phyloP scores from a whole-genome alignment of 1,140 invertebrate species.

The Dolichoris vasculosae region DNA sequence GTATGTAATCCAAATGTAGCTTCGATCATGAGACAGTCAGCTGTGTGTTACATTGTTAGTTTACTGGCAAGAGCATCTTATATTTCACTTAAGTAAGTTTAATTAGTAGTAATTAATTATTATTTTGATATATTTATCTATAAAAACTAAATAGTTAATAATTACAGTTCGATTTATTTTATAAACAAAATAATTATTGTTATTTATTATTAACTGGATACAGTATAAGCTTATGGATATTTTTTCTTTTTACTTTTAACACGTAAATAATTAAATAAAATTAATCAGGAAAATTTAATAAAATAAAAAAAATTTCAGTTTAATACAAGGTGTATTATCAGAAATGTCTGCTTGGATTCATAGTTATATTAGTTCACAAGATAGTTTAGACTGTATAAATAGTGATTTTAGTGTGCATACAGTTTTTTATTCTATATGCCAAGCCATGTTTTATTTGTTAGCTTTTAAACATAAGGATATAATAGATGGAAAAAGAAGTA shows the following conservation, averaged over 20 bases:
- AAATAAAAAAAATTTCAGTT: slow-evolving; percentile 70
- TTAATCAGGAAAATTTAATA: background rate
- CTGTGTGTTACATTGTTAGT: slow-evolving; percentile 85
- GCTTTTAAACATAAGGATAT: slow-evolving; percentile 91
- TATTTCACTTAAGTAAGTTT: slow-evolving; percentile 79
- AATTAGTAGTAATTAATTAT: slow-evolving; percentile 16
- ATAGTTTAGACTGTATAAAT: slow-evolving; percentile 72
- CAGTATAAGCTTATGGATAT: no score
- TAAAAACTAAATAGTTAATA: background rate
- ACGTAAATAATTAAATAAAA: background rate
- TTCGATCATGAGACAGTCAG: slow-evolving; percentile 80
- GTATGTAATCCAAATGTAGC: slow-evolving; percentile 80
- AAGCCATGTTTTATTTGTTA: slow-evolving; percentile 92
- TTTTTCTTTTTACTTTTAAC: background rate
- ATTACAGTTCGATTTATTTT: no score
- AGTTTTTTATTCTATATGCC: slow-evolving; percentile 92
- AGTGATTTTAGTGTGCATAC: slow-evolving; percentile 81
- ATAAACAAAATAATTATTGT: no score
- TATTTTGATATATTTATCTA: slow-evolving; percentile 33
- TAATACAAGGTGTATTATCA: slow-evolving; percentile 78
- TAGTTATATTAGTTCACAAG: slow-evolving; percentile 80
- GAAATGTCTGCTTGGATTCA: slow-evolving; percentile 85
- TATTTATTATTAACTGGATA: no score
- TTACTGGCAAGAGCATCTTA: slow-evolving; percentile 82
- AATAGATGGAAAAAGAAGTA: slow-evolving; percentile 83